Conservation (phyloP, 2,888 invertebrate genomes). For the Oscheius sp. region DNA sequence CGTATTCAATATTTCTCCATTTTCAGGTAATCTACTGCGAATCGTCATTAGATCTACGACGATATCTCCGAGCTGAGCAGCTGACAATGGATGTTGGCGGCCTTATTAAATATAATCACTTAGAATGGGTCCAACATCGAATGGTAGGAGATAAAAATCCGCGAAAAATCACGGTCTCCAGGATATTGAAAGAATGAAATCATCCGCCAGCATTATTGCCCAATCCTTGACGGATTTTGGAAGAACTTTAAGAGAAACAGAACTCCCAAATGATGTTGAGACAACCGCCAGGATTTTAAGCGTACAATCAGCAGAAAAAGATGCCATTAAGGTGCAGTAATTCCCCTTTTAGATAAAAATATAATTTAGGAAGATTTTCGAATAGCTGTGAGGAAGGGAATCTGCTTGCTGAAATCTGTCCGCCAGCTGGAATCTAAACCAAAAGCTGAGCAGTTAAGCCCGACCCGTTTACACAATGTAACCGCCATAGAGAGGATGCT, state of each 20-base stretch:
- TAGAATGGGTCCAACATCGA: slow-evolving; percentile 96
- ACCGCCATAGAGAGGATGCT: slow-evolving; percentile 88
- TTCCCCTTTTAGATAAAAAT: neutral
- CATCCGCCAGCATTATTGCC: slow-evolving; percentile 89
- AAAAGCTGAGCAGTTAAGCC: slow-evolving; percentile 67
- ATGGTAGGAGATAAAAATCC: slow-evolving; percentile 79
- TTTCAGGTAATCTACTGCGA: slow-evolving; percentile 83
- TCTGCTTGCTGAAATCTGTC: slow-evolving; percentile 82
- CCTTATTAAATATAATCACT: slow-evolving; percentile 87
- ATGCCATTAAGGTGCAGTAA: slow-evolving; percentile 70
- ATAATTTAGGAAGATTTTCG: slow-evolving; percentile 83
- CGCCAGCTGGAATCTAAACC: slow-evolving; percentile 73
- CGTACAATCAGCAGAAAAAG: slow-evolving; percentile 80
- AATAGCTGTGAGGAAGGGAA: slow-evolving; percentile 88
- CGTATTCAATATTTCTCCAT: neutral
- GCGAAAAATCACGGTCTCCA: slow-evolving; percentile 75
- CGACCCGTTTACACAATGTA: slow-evolving; percentile 80
- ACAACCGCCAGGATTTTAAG: slow-evolving; percentile 88
- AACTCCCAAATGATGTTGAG: slow-evolving; percentile 88
- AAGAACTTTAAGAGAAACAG: slow-evolving; percentile 81
- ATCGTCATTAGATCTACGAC: slow-evolving; percentile 85
- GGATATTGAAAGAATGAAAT: slow-evolving; percentile 94
- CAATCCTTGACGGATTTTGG: slow-evolving; percentile 87
- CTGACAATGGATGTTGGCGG: slow-evolving; percentile 91
- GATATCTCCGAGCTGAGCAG: slow-evolving; percentile 83